These are phyloP conservation scores for Plecturocebus donacophilus DNA, from an alignment of 2,113 vertebrate genomes.

Conservation along the genomic window DNA sequence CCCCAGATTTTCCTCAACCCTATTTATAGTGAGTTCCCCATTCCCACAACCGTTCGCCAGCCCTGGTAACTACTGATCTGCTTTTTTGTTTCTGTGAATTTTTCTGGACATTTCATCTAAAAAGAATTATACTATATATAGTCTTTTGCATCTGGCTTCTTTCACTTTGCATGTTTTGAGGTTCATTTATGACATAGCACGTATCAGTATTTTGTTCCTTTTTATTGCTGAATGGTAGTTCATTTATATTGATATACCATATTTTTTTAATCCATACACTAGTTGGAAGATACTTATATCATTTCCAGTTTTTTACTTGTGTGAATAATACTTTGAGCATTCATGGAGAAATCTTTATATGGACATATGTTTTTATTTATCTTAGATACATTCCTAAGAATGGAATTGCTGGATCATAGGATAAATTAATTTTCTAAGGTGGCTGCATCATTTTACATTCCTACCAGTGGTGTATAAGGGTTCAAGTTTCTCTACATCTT, in stretches of 20 bases:
- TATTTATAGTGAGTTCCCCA: not conserved
- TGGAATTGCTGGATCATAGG: not conserved
- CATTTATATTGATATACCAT: not conserved
- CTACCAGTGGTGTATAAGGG: not conserved
- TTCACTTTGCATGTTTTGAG: not conserved
- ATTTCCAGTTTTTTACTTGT: not conserved
- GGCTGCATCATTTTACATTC: not conserved
- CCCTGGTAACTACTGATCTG: not conserved
- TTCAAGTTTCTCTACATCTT: not conserved
- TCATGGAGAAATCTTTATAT: not conserved
- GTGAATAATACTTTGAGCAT: slow-evolving; percentile 15
- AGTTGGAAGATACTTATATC: not conserved
- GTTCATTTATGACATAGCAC: not conserved
- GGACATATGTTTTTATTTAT: not conserved
- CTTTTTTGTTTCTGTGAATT: slow-evolving; percentile 22
- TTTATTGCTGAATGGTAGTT: slow-evolving; percentile 34
- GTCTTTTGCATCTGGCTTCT: slow-evolving; percentile 13
- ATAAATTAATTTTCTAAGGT: not conserved
- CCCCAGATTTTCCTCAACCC: not conserved
- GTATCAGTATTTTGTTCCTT: not conserved
- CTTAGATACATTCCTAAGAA: not conserved
- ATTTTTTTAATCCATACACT: slow-evolving; percentile 18
- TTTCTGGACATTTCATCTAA: not conserved
- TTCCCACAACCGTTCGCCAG: not conserved
- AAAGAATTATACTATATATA: not conserved